These are phyloP conservation scores for Spialia ferax DNA, from an alignment of 2,888 invertebrate species.

Conservation along the genomic window DNA sequence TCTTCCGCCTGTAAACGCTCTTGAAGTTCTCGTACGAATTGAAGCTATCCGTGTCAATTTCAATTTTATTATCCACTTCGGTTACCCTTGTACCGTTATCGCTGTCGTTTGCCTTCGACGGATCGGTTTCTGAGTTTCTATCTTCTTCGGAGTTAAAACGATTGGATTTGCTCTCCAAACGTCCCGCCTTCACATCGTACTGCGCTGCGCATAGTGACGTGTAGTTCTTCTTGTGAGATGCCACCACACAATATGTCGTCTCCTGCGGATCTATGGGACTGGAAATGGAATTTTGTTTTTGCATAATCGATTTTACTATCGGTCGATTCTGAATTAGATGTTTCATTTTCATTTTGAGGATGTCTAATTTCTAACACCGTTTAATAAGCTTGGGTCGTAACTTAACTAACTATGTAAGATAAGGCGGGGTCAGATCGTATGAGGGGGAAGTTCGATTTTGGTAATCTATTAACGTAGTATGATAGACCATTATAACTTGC, in stretches of 20 bases:
- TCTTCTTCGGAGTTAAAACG: slow-evolving; percentile 52
- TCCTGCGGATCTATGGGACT: slow-evolving; percentile 81
- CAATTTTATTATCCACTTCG: slow-evolving; percentile 68
- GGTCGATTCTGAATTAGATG: no score
- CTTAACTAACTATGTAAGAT: no score
- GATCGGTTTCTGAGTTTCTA: slow-evolving; percentile 48
- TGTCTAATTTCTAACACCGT: no score
- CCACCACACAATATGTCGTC: slow-evolving; percentile 78
- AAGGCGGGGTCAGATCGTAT: no score
- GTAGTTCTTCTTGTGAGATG: slow-evolving; percentile 74
- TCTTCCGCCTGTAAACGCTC: slow-evolving; percentile 67
- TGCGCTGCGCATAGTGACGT: slow-evolving; percentile 79
- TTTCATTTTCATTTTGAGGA: no score
- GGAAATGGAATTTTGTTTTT: slow-evolving; percentile 35
- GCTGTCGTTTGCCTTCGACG: slow-evolving; percentile 41
- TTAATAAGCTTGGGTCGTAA: no score
- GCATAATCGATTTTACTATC: background rate
- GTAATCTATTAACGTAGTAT: no score
- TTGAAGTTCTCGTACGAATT: slow-evolving; percentile 67
- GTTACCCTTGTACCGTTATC: slow-evolving; percentile 31
- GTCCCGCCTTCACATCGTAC: slow-evolving; percentile 61
- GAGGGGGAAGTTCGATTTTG: no score
- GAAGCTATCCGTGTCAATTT: slow-evolving; percentile 59
- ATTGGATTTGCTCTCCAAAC: slow-evolving; percentile 60
- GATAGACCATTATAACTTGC: no score